Base-by-base conservation (phyloP, 2,797 vertebrate species). In the Crenichthys baileyi region DNA sequence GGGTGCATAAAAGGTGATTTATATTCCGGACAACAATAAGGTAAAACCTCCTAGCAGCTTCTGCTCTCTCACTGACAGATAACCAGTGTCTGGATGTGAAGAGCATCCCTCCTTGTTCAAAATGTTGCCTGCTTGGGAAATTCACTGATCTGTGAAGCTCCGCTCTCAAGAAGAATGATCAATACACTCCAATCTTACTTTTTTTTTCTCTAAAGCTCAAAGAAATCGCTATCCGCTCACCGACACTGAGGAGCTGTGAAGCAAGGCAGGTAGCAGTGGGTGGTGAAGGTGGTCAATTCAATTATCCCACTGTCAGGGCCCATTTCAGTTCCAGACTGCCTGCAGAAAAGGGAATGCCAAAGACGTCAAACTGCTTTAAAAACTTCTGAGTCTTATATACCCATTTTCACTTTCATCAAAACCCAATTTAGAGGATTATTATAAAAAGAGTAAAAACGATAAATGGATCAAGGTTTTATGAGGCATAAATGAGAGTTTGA, bases 111-210 rank as follows among this genome's bases (percentile, higher is more conserved):
- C 67, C 81, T 65, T 50, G 48, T 75, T 83, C 78, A 89, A 77
- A 87, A 82, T 41, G 78, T 80, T 72, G 80, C 78, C 87, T 87
- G 84, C 83, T 84, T 73, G 88, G 78, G 88, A 93, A 89, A 93
- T 81, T 81, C 87, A 72, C 87, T 86, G 88, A 90, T 85, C 83
- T 92, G 86, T 89, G 86, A 90, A 90, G 90, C 87, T 86, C 80
- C 53, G 71, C 84, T 87, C 85, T 84, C 39, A 36, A 84, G 77
- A 80, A 79, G 83, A 87, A 85, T 88, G 87, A 95, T 94, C 94
- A 91, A 95, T 95, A 93, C 85, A 77, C 83, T 88, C 87, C 93
- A 89, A 93, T 95, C 91, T 92, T 81, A 89, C 82, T 81, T 85
- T 92, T 94, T 91, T 92, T 89, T 88, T 86, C n/a, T 82, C 80